Base-by-base conservation (phyloP, 2,113 vertebrate species). In the Dipodomys merriami region DNA sequence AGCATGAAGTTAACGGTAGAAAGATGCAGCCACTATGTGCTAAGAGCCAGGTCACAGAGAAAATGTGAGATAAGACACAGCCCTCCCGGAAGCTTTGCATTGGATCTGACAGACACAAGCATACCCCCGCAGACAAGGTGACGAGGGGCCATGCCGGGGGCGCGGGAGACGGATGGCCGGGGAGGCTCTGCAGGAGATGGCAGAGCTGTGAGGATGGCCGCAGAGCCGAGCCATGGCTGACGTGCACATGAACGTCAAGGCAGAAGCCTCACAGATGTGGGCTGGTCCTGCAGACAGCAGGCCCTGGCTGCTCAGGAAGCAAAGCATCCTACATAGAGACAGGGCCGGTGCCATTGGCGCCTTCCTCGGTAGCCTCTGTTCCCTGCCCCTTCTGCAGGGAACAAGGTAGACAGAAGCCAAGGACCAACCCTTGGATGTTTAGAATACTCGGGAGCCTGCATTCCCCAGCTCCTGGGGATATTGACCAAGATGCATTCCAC, bases 321-420 rank as follows among this genome's bases (percentile, higher is more conserved):
- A 0, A 1, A 13, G 22, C n/a, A 0, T 71, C 76, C 33, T 30
- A 7, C 15, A 8, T 18, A 0, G 46, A 49, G 10, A 29, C 71
- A 27, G 20, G 29, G 64, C 68, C 20, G 20, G 6, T 15, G 1
- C 15, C 16, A 18, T 39, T 49, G 1, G 0, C n/a, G 4, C 62
- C 33, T 5, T 30, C 67, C 60, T 2, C 29, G 25, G 5, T 11
- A 22, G 68, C 30, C 53, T 71, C 62, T 18, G 30, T 23, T 64
- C 8, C 19, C 18, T 11, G 33, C 49, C 62, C 29, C 33, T 19
- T 29, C 30, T 27, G 27, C 23, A 30, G 60, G 69, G 33, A 62
- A 86, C 46, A 3, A 46, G 6, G 71, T 2, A 27, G 53, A 78
- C 46, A 25, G 7, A 19, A 30, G 22, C 22, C 10, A 29, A 57